Conservation (phyloP, 1,140 invertebrate species). For the Elymnias hypermnestra region DNA sequence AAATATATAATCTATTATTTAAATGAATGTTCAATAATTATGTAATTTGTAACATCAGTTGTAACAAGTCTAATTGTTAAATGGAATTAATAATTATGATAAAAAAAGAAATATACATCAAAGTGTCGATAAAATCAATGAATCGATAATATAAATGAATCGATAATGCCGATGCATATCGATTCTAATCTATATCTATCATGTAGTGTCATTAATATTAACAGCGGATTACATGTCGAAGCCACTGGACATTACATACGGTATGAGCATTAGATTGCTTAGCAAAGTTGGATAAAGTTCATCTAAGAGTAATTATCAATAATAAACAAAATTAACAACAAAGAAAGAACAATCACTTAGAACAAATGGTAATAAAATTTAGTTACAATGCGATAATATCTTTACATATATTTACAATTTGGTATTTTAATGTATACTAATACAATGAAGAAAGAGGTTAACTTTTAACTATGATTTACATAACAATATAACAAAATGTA, state of each 20-base stretch:
- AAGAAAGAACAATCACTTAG: slow-evolving; percentile 70
- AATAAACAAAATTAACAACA: slow-evolving; percentile 73
- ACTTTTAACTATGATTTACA: slow-evolving; percentile 52
- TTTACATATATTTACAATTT: slow-evolving; percentile 75
- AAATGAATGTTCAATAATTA: too few species aligned
- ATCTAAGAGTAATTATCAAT: slow-evolving; percentile 32
- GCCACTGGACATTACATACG: slow-evolving; percentile 34
- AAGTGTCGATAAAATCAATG: too few species aligned
- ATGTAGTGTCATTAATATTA: slow-evolving; percentile 17
- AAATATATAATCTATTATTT: too few species aligned
- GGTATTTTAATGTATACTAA: slow-evolving; percentile 73
- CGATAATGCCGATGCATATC: too few species aligned
- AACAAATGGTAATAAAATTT: slow-evolving; percentile 74
- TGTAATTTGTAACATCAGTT: too few species aligned
- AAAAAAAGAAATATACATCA: too few species aligned
- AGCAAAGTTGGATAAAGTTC: slow-evolving; percentile 34
- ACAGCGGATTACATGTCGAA: neutral
- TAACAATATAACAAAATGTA: slow-evolving; percentile 59
- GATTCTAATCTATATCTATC: too few species aligned
- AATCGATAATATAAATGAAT: neutral
- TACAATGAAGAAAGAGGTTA: slow-evolving; percentile 60
- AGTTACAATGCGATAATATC: slow-evolving; percentile 70
- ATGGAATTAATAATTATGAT: too few species aligned
- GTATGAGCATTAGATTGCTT: slow-evolving; percentile 47
- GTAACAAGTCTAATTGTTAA: too few species aligned